Base-by-base conservation (phyloP, 2,113 vertebrate species). In the Gulo gulo region DNA sequence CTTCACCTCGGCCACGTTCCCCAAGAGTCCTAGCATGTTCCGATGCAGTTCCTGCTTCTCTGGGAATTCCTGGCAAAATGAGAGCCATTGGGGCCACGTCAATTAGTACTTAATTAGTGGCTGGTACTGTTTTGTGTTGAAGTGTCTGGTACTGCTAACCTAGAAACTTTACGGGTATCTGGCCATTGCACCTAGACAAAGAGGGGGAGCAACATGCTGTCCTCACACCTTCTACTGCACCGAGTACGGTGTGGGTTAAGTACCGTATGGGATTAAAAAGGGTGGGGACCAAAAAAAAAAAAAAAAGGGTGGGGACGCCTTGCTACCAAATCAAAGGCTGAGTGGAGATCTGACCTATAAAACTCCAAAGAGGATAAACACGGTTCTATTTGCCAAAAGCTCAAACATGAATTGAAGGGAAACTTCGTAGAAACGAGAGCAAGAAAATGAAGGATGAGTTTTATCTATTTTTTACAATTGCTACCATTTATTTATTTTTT, bases 1-100 rank as follows among this genome's bases (percentile, higher is more conserved):
- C 96, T 98, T 99, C 94, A 99, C 99, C 95, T 99, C 99, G 0
- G 99, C 99, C 39, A 99, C 99, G 0, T 99, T 99, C 74, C 99
- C 99, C 97, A 99, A 79, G 42, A 99, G 99, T 4, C 99, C 99
- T 97, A 99, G 97, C 99, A 99, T 99, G 95, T 99, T 99, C 11
- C 99, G 99, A 93, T 99, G 99, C 42, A 99, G 99, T 92, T 99
- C 99, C 98, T 99, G 99, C 85, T 99, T 99, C 97, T 99, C 99
- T 78, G 99, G 99, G 98, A 99, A 99, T 95, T 99, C 99, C 99
- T 99, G 94, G 12, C n/a, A 36, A 86, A 96, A 92, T 0, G 78
- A 97, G 86, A 90, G 59, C 89, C 36, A 16, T 2, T 2, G 57
- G 63, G 47, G 45, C 20, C 13, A 3, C 16, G n/a, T 91, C 69